Conservation (phyloP, 2,797 vertebrate genomes). For the Phataginus tricuspis region DNA sequence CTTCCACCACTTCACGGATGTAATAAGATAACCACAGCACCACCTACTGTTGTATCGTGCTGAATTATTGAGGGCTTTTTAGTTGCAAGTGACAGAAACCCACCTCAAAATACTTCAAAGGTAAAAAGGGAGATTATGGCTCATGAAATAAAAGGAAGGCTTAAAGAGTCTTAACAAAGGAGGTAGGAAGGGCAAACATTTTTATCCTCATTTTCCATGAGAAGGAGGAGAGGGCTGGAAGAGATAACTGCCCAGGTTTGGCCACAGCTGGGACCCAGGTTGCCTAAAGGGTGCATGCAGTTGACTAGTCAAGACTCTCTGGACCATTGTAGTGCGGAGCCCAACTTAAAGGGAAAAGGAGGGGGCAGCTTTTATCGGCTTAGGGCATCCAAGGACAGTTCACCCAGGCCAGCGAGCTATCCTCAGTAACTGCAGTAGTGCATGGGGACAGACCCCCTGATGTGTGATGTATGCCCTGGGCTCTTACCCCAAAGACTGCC, state of each 20-base stretch:
- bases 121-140: not conserved
- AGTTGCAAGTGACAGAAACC: not conserved
- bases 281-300: not conserved
- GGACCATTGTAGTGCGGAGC: not conserved
- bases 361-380: not conserved
- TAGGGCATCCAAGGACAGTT: not conserved
- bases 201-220: not conserved
- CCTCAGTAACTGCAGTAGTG: rapidly evolving
- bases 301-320: not conserved
- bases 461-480: not conserved
- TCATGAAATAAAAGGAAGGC: not conserved
- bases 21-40: rapidly evolving
- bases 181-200: not conserved
- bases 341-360: not conserved
- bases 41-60: not conserved
- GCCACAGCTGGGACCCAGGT: not conserved
- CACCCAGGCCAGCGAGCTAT: not conserved
- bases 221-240: not conserved
- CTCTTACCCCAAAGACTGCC: not conserved
- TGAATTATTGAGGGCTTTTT: not conserved
- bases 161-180: not conserved
- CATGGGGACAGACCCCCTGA: not conserved
- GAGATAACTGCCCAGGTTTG: too few species aligned
- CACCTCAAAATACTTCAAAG: not conserved
- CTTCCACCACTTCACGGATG: not conserved